Conservation (phyloP, 2,113 vertebrate genomes). For the Chionis minor region DNA sequence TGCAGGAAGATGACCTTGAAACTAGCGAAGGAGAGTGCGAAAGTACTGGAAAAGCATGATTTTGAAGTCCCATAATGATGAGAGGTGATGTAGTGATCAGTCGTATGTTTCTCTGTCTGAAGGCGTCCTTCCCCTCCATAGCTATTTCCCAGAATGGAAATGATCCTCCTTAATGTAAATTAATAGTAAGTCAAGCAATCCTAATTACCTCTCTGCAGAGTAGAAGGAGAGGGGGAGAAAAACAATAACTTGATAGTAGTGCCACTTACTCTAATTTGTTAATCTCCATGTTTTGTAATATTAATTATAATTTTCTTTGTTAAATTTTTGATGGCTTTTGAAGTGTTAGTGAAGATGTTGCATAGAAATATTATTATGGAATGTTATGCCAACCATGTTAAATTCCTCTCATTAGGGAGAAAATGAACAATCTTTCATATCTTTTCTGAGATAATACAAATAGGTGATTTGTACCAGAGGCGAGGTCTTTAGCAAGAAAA, state of each 20-base stretch:
- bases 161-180: background rate
- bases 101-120: background rate
- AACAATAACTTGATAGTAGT: background rate
- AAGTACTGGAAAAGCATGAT: background rate
- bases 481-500: background rate
- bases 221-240: background rate
- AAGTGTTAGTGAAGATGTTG: slow-evolving; percentile 12
- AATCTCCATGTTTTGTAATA: background rate
- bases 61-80: background rate
- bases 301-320: background rate
- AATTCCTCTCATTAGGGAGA: slow-evolving; percentile 25
- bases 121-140: background rate
- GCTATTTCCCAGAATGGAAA: background rate
- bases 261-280: slow-evolving; percentile 7
- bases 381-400: background rate
- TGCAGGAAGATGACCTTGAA: background rate
- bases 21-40: background rate
- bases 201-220: background rate
- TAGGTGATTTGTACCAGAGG: background rate
- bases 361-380: background rate
- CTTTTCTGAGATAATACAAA: background rate
- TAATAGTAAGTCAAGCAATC: background rate
- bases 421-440: background rate
- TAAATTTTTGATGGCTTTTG: slow-evolving; percentile 25
- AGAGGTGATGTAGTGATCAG: background rate